phyloP scores from a whole-genome alignment of 2,113 vertebrate genomes.

The Erythrocercus mccallii region DNA sequence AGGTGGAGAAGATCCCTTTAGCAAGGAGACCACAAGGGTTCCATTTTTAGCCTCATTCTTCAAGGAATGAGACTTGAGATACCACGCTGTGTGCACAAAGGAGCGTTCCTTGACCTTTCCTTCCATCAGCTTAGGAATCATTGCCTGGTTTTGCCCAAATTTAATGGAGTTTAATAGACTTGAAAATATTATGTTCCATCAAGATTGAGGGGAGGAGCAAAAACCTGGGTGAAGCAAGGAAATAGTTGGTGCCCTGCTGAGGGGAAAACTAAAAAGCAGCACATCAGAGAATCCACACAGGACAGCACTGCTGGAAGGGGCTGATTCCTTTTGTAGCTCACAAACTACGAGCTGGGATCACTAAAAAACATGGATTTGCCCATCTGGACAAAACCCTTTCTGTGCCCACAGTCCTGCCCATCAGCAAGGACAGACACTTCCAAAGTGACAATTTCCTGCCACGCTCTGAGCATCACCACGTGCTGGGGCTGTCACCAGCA shows the following conservation, averaged over 20 bases:
- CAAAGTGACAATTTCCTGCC: background rate
- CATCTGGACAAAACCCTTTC: background rate
- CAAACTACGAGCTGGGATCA: fast-evolving
- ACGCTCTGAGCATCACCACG: fast-evolving
- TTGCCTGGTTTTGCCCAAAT: background rate
- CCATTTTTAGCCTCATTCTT: background rate
- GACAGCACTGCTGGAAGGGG: background rate
- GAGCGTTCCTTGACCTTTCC: background rate
- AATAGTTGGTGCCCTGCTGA: fast-evolving
- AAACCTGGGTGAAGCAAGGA: background rate
- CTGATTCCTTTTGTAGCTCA: background rate
- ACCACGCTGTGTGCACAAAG: background rate
- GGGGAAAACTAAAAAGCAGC: background rate
- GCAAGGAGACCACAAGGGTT: background rate
- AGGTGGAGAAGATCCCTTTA: conserved; percentile 4
- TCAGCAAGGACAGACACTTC: background rate
- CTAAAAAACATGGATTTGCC: background rate
- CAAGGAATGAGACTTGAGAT: background rate
- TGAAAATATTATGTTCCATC: background rate
- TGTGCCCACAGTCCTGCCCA: background rate
- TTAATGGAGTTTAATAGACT: background rate
- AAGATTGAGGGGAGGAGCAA: background rate
- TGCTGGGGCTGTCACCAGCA: background rate
- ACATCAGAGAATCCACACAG: background rate
- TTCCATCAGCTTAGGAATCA: background rate